Evolutionary conservation across 2,888 invertebrate species (phyloP), one percentile per base, ranked within the genome.

Genomic region (Onchidella celtica): DNA sequence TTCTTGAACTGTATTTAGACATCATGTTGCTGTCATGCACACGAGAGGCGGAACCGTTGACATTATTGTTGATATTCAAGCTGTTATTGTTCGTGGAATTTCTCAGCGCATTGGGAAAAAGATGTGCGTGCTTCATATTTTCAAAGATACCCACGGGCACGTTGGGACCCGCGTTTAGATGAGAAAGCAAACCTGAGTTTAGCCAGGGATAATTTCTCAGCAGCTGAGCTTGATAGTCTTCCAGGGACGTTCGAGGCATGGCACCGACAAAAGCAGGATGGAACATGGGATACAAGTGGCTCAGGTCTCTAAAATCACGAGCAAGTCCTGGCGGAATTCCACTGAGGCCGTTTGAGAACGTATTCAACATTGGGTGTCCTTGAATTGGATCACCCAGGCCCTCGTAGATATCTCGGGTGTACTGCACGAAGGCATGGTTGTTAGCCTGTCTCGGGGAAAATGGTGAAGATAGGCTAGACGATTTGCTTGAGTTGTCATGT

Each of bases 181-280:
- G 63, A 6, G 63, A 29, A n/a, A 69, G 24, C 21, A 61, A 38
- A 17, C 38, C 81, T 14, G 47, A 57, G 65, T 32, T 75, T 55
- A 72, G 32, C 40, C 61, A 81, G 36, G 57, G 78, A 47, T 75
- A 87, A 72, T 87, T 89, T 32, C 90, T 86, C 29, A 91, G 70
- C 29, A 91, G 76, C 36, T 89, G 89, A 1, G 86, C 84, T 36
- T 90, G 88, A 79, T 90, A 91, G 6, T 91, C 91, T 27, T 90
- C 89, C 24, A 74, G 65, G 17, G 79, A 79, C n/a, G 79, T 66
- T n/a, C 78, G 40, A 21, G 68, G 78, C 63, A 86, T 69, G 1
- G 87, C 82, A 32, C 88, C 79, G 34, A 89, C 83, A 79, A 92
- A 91, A 11, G 91, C 92, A 1, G 92, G 91, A 72, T 91, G 92